phyloP scores from a whole-genome alignment of 2,113 vertebrate species.

The Menidia beryllina region DNA sequence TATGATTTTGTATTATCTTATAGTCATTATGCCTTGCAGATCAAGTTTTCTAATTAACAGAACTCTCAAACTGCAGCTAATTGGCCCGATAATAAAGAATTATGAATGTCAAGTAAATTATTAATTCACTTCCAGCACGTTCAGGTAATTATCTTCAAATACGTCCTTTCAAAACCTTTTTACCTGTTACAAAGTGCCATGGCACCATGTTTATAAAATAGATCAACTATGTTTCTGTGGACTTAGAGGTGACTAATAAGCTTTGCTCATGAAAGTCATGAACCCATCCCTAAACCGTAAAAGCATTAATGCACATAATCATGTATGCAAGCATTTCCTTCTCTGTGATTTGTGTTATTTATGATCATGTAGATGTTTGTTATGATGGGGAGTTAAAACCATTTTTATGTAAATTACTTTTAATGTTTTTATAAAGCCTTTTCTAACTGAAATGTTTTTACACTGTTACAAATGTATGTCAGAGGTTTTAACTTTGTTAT shows the following conservation, averaged over 20 bases:
- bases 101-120: constrained; percentile 64
- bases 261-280: constrained; percentile 36
- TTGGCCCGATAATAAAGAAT: constrained; percentile 50
- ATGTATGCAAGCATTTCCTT: constrained; percentile 1
- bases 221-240: constrained; percentile 37
- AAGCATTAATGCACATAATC: constrained; percentile 29
- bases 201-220: constrained; percentile 43
- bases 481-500: too few species aligned
- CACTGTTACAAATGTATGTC: too few species aligned
- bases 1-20: constrained; percentile 15
- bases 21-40: constrained; percentile 21
- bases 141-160: constrained; percentile 58
- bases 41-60: constrained; percentile 36
- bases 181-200: constrained; percentile 41
- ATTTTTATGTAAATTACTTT: background rate
- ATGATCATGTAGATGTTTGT: constrained; percentile 12
- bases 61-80: constrained; percentile 40
- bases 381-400: constrained; percentile 19
- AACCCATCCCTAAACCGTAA: constrained; percentile 33
- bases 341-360: constrained; percentile 17
- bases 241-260: constrained; percentile 50
- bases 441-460: too few species aligned
- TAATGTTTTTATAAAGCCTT: too few species aligned
- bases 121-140: constrained; percentile 44
- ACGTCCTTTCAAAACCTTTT: constrained; percentile 36